phyloP scores from a whole-genome alignment of 2,888 invertebrate genomes.

The Agrochola circellaris region DNA sequence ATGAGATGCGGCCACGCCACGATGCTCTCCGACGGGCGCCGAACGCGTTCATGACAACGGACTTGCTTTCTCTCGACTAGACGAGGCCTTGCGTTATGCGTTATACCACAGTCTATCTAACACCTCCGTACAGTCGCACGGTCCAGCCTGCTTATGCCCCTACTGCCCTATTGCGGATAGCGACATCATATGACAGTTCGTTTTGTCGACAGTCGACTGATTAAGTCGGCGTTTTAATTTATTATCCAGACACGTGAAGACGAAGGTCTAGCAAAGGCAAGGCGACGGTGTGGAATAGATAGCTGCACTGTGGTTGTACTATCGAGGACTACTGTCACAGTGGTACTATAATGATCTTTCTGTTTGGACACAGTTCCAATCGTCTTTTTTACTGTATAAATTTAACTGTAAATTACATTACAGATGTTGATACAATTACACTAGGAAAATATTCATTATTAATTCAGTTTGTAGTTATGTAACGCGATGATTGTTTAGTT shows the following conservation, averaged over 20 bases:
- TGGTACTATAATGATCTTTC: slow-evolving; percentile 70
- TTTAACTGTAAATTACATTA: slow-evolving; percentile 70
- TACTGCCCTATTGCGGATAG: slow-evolving; percentile 27
- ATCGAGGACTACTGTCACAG: slow-evolving; percentile 63
- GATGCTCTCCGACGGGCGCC: slow-evolving; percentile 58
- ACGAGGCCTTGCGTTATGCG: slow-evolving; percentile 73
- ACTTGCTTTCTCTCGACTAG: slow-evolving; percentile 66
- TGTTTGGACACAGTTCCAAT: slow-evolving; percentile 68
- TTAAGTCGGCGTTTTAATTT: slow-evolving; percentile 37
- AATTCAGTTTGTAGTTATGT: slow-evolving; percentile 69
- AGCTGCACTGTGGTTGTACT: slow-evolving; percentile 59
- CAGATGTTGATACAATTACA: slow-evolving; percentile 67
- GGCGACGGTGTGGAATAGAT: slow-evolving; percentile 49
- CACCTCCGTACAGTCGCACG: slow-evolving; percentile 42
- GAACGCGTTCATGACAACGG: slow-evolving; percentile 65
- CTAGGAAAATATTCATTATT: slow-evolving; percentile 63
- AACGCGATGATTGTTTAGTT: slow-evolving; percentile 82
- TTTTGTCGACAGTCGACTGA: slow-evolving; percentile 17
- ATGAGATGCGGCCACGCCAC: slow-evolving; percentile 42
- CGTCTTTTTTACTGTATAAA: slow-evolving; percentile 73
- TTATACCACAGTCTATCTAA: slow-evolving; percentile 36
- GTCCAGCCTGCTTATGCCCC: slow-evolving; percentile 9
- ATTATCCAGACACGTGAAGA: slow-evolving; percentile 28
- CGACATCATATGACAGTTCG: slow-evolving; percentile 8
- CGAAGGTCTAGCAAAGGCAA: slow-evolving; percentile 11